Evolutionary conservation across 2,113 vertebrate species (phyloP), one percentile per base, ranked within the genome.

Genomic region (Varanus salvator): DNA sequence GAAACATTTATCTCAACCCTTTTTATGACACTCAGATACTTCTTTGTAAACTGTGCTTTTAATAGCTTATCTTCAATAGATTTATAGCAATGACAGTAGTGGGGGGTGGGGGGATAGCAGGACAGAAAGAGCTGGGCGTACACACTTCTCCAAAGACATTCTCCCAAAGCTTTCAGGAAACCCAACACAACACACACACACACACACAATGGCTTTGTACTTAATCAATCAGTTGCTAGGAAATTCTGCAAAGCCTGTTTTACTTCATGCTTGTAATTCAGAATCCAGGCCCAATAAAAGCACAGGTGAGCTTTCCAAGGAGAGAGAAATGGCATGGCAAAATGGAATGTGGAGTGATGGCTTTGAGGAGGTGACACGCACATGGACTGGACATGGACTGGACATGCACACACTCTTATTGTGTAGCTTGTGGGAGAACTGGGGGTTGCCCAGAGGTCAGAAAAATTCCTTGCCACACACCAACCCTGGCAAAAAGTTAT

Each of bases 321-420:
- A 85, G 83, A 92, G 92, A 90, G 3, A 54, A 82, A 57, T 25
- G n/a, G 90, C 2, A 66, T 0, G 2, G 91, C 50, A 92, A n/a
- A 86, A 34, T 8, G 6, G 8, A 86, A 17, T 0, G 66, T 21
- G 29, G 52, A 27, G 38, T 14, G 9, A 88, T 69, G 74, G n/a
- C 25, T 17, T 66, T 84, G 25, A 3, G 8, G 87, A 89, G 38
- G 38, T 44, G 38, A n/a, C n/a, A n/a, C n/a, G n/a, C n/a, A n/a
- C n/a, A n/a, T n/a, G n/a, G n/a, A n/a, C n/a, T n/a, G n/a, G n/a
- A n/a, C n/a, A n/a, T n/a, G n/a, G n/a, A 1, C 9, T 3, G 3
- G 75, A 0, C 1, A 74, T 4, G 29, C 64, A 68, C 89, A 38
- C 83, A 71, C 9, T 4, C 75, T 50, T 85, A 3, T 4, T 83